Conservation (phyloP, 2,797 vertebrate genomes). For the Propithecus deckenii region DNA sequence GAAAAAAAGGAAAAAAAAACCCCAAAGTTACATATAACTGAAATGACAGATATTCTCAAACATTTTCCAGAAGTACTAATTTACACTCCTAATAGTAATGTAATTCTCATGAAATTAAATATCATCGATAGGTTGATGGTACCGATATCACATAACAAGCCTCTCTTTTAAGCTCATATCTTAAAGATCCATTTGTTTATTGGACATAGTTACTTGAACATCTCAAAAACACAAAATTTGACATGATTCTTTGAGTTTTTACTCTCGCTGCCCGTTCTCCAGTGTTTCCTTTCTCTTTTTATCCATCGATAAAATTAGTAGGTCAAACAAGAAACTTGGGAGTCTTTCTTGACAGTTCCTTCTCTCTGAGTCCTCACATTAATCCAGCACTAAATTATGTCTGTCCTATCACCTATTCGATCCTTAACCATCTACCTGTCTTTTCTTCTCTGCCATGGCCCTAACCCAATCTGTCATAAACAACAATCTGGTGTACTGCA, state of each 20-base stretch:
- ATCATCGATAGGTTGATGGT: background rate
- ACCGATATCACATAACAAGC: background rate
- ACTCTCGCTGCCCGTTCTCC: background rate
- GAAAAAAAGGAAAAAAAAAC: too few species aligned
- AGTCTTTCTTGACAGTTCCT: background rate
- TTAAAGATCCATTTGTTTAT: background rate
- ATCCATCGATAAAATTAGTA: background rate
- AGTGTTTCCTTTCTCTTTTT: background rate
- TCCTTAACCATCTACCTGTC: background rate
- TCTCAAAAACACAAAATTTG: background rate
- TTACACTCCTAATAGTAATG: background rate
- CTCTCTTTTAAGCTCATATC: background rate
- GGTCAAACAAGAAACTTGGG: background rate
- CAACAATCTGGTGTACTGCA: background rate
- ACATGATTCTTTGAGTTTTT: background rate
- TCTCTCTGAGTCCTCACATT: background rate
- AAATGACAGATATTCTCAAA: background rate
- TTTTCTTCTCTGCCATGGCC: background rate
- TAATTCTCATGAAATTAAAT: constrained; percentile 46
- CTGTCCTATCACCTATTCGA: background rate
- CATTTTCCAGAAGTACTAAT: constrained; percentile 1
- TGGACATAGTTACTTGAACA: background rate
- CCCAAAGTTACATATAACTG: background rate
- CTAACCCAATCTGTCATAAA: background rate
- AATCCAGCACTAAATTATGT: background rate